Percentiles rank a stretch among this genome's conserved stretches.
Conservation (phyloP, 2,888 invertebrate genomes). For the Camponotus fellah region DNA sequence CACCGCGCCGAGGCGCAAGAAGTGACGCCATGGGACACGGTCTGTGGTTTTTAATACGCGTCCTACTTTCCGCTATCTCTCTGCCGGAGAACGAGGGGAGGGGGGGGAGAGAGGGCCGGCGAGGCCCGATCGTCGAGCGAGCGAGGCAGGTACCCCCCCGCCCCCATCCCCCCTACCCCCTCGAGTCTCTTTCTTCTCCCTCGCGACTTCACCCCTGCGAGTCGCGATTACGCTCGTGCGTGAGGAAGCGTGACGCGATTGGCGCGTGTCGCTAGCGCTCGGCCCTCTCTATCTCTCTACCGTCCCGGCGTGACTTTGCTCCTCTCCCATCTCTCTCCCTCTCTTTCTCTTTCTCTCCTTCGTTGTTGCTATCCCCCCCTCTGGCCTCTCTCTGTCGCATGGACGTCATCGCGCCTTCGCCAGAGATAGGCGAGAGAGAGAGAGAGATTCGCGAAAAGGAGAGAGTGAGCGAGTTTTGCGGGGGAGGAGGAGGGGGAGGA, state of each 20-base stretch:
- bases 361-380: conserved; percentile 9
- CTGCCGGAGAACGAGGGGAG: conserved; percentile 62
- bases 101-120: not conserved
- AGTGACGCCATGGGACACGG: conserved; percentile 84
- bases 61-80: conserved; percentile 85
- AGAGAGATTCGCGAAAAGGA: conserved; percentile 4
- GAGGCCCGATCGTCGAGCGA: conserved; percentile 3
- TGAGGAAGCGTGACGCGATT: conserved; percentile 73
- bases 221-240: conserved; percentile 46
- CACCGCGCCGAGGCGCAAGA: conserved; percentile 75
- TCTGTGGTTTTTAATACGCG: conserved; percentile 86
- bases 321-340: not conserved
- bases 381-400: not conserved
- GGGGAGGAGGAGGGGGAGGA: too few species aligned
- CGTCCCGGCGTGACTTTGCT: conserved; percentile 2
- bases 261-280: conserved; percentile 72
- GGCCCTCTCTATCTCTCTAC: conserved; percentile 59
- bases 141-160: conserved; percentile 63
- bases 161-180: too few species aligned
- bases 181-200: conserved; percentile 41
- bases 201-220: conserved; percentile 12
- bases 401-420: conserved; percentile 31
- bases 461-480: not conserved
- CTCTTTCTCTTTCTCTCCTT: conserved; percentile 17
- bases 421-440: not conserved